Percentiles rank a stretch among this genome's conserved stretches.
These are phyloP conservation scores for Callaeas wilsoni DNA, from an alignment of 2,113 vertebrate genomes.

Conservation along the genomic window DNA sequence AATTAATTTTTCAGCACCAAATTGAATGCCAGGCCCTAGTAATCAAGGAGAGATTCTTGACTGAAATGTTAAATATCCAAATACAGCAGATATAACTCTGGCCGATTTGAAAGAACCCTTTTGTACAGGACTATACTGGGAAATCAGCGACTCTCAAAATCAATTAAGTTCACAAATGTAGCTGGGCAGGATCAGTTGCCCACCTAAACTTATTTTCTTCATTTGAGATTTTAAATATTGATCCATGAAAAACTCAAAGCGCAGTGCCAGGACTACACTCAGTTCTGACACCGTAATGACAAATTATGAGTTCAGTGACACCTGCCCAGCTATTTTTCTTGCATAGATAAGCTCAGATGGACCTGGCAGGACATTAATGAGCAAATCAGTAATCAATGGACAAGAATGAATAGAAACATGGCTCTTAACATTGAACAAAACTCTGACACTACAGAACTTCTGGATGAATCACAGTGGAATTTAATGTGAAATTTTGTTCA, in stretches of 20 bases:
- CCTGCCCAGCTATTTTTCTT: neutral
- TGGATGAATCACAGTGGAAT: neutral
- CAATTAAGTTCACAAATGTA: neutral
- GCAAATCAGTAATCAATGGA: neutral
- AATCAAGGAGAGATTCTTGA: neutral
- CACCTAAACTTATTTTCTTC: neutral
- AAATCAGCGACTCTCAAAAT: neutral
- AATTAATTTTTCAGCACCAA: neutral
- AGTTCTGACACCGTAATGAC: neutral
- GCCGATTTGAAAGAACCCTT: neutral
- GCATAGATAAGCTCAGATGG: neutral
- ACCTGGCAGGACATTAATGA: neutral
- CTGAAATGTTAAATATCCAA: neutral
- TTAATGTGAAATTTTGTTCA: neutral
- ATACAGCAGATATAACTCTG: neutral
- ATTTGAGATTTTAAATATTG: neutral
- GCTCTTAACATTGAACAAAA: neutral
- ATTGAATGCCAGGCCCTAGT: neutral
- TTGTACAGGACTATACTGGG: neutral
- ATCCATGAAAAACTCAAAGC: neutral
- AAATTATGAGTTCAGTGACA: neutral
- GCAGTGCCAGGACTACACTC: neutral
- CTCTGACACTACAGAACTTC: neutral
- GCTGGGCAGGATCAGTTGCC: neutral
- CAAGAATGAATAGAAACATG: neutral